Base-by-base conservation (phyloP, 2,888 invertebrate genomes). In the Ormyrus pomaceus region DNA sequence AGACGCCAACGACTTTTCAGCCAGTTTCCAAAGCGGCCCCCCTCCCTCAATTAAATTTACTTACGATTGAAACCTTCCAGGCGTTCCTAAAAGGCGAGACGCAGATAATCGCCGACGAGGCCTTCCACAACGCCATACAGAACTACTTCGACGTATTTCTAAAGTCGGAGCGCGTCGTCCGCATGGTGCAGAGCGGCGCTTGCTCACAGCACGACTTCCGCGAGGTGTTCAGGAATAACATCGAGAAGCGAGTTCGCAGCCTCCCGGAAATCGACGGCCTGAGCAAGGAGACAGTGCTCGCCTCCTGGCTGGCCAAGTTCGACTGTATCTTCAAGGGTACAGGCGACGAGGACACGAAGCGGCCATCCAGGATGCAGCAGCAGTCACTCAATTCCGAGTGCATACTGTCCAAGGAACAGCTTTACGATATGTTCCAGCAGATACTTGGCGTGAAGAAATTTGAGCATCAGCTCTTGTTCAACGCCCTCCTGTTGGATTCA, bases 361-460 rank as follows among this genome's bases (percentile, higher is more conserved):
- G 97, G 88, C 97, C 97, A 72, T 95, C 96, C 55, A 93, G 97
- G 85, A 95, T 96, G 91, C 97, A 97, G 91, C 96, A 96, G 91
- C 96, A 97, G 92, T 95, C 95, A 83, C 93, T 96, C 87, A 99
- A 96, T 92, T 97, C 96, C 71, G 99, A 99, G 91, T 93, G 97
- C 86, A 98, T 99, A 89, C 94, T 99, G 85, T 98, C 98, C 87
- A 99, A 99, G 92, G 99, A 99, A 90, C 99, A 99, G 91, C 94
- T 99, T 10, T 99, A 98, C 92, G 99, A 99, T 91, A 99, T 99
- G 98, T 99, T 99, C 92, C 99, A 99, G 91, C 99, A 99, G 92
- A 98, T 99, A 86, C 93, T 99, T 82, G 96, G 96, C 75, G 97
- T 99, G 75, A 99, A 99, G 93, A 99, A 99, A 92, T 99, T 99